Conservation (phyloP, 2,113 vertebrate genomes). For the Glaucidium brasilianum region DNA sequence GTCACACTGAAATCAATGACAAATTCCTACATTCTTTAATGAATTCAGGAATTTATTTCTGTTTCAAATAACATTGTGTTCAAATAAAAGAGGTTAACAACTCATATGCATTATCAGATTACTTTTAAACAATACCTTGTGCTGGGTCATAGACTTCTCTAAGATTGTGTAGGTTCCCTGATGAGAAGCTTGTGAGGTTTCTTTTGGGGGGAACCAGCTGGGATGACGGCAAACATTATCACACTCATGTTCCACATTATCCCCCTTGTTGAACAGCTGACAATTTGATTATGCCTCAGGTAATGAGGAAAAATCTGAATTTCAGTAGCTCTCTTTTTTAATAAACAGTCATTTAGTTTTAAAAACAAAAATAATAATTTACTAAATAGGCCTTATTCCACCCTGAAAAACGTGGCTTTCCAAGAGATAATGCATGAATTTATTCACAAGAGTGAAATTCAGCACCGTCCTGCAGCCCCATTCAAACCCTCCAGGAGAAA, state of each 20-base stretch:
- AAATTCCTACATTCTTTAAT: not conserved
- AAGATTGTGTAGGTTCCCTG: not conserved
- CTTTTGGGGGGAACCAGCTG: slow-evolving; percentile 5
- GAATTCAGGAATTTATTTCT: not conserved
- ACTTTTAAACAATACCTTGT: not conserved
- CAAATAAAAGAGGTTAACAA: not conserved
- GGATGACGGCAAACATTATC: slow-evolving; percentile 5
- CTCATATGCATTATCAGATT: not conserved
- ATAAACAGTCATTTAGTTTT: slow-evolving; percentile 57
- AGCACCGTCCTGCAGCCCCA: not conserved
- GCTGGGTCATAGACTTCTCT: not conserved
- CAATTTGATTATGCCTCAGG: slow-evolving; percentile 51
- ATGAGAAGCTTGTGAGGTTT: not conserved
- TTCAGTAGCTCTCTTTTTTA: slow-evolving; percentile 38
- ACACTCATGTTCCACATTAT: slow-evolving; percentile 20
- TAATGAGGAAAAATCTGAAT: slow-evolving; percentile 35
- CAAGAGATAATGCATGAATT: not conserved
- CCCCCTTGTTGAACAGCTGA: slow-evolving; percentile 40
- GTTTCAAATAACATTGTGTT: not conserved
- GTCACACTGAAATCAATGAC: not conserved
- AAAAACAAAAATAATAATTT: slow-evolving; percentile 59
- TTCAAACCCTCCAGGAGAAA: slow-evolving; percentile 59
- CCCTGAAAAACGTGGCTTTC: not conserved
- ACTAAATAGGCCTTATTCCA: slow-evolving; percentile 41
- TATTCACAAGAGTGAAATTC: slow-evolving; percentile 56